Evolutionary conservation across 2,888 invertebrate species (phyloP).

Genomic region (Sesia bembeciformis): DNA sequence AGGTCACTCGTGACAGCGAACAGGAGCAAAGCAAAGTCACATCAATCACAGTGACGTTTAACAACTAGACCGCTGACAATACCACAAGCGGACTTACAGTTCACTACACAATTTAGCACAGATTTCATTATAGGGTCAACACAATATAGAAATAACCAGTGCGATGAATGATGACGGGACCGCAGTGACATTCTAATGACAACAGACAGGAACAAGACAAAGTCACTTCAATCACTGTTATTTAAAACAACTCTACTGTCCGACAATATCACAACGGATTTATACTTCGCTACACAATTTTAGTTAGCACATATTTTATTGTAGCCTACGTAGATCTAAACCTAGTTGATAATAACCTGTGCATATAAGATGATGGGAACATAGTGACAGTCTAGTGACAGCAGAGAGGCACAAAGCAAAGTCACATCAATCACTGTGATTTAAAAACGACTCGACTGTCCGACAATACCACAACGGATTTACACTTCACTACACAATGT

Average conservation of each 20-base stretch:
- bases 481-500: neutral
- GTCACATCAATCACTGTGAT: constrained; percentile 17
- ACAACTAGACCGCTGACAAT: constrained; percentile 4
- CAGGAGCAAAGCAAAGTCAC: constrained; percentile 9
- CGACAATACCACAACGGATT: neutral
- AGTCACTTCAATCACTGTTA: too few relatives aligned
- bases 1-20: constrained; percentile 27
- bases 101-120: neutral
- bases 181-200: too few relatives aligned
- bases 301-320: neutral
- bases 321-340: neutral
- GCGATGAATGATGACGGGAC: too few relatives aligned
- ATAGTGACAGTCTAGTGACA: constrained; percentile 14
- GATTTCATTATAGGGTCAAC: neutral
- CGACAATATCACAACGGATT: too few relatives aligned
- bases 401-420: constrained; percentile 9
- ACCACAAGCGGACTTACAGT: neutral
- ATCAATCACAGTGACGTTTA: constrained; percentile 16
- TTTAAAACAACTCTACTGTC: neutral
- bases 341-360: neutral
- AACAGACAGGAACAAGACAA: too few relatives aligned
- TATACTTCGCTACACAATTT: too few relatives aligned
- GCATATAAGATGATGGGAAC: too few relatives aligned
- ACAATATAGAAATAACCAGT: constrained; percentile 2
- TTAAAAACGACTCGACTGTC: constrained; percentile 7